Percentiles rank a stretch among this genome's conserved stretches.
Conservation (phyloP, 2,113 vertebrate genomes). For the Anolis carolinensis region DNA sequence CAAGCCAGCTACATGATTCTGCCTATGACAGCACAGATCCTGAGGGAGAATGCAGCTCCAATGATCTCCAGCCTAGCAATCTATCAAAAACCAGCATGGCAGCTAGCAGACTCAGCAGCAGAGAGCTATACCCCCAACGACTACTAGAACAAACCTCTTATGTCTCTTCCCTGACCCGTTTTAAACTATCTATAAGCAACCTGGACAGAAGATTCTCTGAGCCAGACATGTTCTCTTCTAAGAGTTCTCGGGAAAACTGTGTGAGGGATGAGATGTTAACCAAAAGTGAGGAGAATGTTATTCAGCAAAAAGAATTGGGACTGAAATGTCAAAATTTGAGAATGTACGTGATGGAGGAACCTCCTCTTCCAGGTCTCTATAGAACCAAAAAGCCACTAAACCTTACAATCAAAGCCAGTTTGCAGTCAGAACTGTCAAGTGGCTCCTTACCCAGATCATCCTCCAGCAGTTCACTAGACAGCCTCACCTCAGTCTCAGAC, state of each 20-base stretch:
- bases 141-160: conserved; percentile 27
- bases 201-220: conserved; percentile 88
- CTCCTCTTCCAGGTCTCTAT: conserved; percentile 61
- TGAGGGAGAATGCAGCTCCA: conserved; percentile 76
- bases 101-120: conserved; percentile 1
- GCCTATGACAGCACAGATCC: conserved; percentile 92
- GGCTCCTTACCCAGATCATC: conserved; percentile 65
- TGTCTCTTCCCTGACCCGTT: conserved; percentile 59
- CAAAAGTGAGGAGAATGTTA: conserved; percentile 85
- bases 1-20: conserved; percentile 86
- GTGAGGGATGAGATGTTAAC: conserved; percentile 74
- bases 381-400: conserved; percentile 48
- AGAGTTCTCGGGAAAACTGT: conserved; percentile 39
- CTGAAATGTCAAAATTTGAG: conserved; percentile 71
- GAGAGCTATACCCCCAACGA: neutral
- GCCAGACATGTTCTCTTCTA: conserved; percentile 78
- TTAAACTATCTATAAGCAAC: conserved; percentile 57
- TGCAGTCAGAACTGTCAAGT: conserved; percentile 49
- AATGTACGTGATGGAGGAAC: conserved; percentile 80
- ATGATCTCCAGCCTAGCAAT: conserved; percentile 26
- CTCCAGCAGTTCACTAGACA: conserved; percentile 83
- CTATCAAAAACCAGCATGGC: neutral
- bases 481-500: conserved; percentile 79
- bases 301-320: conserved; percentile 44
- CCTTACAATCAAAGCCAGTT: conserved; percentile 59